Base-by-base conservation (phyloP, 2,888 invertebrate genomes). In the Elysia crispata region DNA sequence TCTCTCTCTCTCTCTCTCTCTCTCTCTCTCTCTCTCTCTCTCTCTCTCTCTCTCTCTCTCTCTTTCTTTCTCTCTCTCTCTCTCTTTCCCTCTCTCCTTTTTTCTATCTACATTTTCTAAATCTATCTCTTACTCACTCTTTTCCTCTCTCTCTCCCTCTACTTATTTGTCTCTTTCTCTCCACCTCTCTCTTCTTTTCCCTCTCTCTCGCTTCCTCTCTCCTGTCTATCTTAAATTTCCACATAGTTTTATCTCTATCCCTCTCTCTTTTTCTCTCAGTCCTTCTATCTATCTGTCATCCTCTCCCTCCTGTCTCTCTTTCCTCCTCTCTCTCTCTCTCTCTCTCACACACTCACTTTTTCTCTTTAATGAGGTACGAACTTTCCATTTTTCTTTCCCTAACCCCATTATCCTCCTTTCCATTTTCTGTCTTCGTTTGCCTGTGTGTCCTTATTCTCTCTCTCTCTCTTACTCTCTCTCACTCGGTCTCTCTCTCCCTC, bases 51-150 rank as follows among this genome's bases (percentile, higher is more conserved):
- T 64, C 77, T 69, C 28, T 77, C 25, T 62, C 23, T 33, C 41
- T 73, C 49, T 49, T 41, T 73, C 54, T 77, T n/a, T 64, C 23
- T 78, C 64, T 72, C 13, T 73, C 64, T 78, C 11, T 72, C 28
- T 72, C 62, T 70, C 33, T 49, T 1, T 49, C 18, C 62, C 18
- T 62, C 13, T 57, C n/a, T 70, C 70, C 50, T 8, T 33, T 25
- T 41, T 8, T 64, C 64, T 76, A 28, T 23, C 33, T n/a, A 25
- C 25, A 41, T 33, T 66, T n/a, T 23, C 31, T 30, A 23, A 49
- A 11, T 41, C 54, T 28, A 15, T 67, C 15, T 50, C 30, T 49
- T 8, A 31, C 28, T 49, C 49, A 50, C 28, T 23, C 50, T 25
- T 31, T 49, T 70, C 31, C 30, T 33, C 13, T 23, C 54, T 69